Conservation (phyloP, 2,113 vertebrate species). For the Microcebus tavaratra region DNA sequence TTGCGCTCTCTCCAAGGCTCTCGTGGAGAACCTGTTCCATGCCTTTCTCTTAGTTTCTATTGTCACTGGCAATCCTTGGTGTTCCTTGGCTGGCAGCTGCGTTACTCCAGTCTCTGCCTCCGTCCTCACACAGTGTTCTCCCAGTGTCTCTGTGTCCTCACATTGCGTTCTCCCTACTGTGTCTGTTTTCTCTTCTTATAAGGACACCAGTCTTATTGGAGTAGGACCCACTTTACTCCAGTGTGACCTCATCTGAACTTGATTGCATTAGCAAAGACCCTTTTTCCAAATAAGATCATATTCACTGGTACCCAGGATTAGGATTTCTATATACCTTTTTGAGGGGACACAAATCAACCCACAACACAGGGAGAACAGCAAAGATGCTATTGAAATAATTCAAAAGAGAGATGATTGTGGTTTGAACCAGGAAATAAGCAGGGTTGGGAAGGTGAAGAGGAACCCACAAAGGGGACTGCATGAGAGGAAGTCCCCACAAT, state of each 20-base stretch:
- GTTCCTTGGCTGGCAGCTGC: background rate
- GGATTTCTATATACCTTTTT: background rate
- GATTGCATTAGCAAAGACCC: background rate
- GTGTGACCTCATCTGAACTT: background rate
- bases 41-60: background rate
- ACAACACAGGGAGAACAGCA: background rate
- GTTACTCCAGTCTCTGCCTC: background rate
- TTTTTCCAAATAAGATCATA: background rate
- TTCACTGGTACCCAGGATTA: background rate
- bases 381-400: background rate
- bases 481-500: background rate
- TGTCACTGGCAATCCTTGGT: background rate
- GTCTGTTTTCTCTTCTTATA: conserved; percentile 5
- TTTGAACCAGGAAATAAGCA: background rate
- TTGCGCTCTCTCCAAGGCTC: background rate
- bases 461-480: background rate
- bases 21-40: background rate
- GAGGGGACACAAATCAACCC: background rate
- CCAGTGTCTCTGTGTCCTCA: background rate
- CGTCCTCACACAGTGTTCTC: background rate
- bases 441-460: background rate
- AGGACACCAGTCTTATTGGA: background rate
- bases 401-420: background rate
- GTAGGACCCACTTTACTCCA: background rate
- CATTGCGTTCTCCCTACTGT: background rate